These are phyloP conservation scores for Spisula solida DNA, from an alignment of 2,888 invertebrate genomes.

Conservation along the genomic window DNA sequence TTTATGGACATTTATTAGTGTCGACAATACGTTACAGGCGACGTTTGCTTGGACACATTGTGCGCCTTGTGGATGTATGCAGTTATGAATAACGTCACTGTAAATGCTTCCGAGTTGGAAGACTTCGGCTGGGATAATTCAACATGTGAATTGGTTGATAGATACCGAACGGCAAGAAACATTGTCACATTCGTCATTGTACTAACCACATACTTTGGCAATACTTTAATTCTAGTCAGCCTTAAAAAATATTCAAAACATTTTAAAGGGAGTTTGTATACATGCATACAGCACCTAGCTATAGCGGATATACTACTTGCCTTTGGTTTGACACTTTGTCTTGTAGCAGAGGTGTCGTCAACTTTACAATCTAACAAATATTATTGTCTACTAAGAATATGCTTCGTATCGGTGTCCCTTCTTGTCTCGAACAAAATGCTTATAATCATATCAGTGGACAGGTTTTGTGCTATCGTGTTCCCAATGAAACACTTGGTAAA, in stretches of 20 bases:
- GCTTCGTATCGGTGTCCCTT: neutral
- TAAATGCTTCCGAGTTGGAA: neutral
- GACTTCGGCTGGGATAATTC: neutral
- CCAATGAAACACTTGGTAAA: slow-evolving; percentile 29
- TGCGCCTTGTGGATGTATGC: neutral
- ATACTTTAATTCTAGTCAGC: slow-evolving; percentile 21
- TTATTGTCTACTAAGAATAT: slow-evolving; percentile 17
- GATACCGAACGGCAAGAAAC: neutral
- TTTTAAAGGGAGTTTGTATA: slow-evolving; percentile 34
- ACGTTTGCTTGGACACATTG: too few relatives aligned
- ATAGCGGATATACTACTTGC: slow-evolving; percentile 33
- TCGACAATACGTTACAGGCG: too few relatives aligned
- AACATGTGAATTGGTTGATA: neutral
- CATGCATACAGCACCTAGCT: slow-evolving; percentile 21
- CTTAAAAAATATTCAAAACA: slow-evolving; percentile 11
- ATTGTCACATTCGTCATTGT: neutral
- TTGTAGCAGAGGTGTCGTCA: neutral
- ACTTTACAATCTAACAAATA: neutral
- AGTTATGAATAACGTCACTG: slow-evolving; percentile 18
- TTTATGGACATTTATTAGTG: too few relatives aligned
- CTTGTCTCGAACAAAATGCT: slow-evolving; percentile 3
- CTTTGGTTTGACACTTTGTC: slow-evolving; percentile 7
- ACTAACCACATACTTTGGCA: slow-evolving; percentile 36
- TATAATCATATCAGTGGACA: slow-evolving; percentile 24
- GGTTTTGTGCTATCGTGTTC: slow-evolving; percentile 47